A percentile compares a stretch with the other conserved stretches of the same genome.
These are phyloP conservation scores for Drosophila orosa DNA, from an alignment of 1,140 invertebrate genomes.

Conservation along the genomic window DNA sequence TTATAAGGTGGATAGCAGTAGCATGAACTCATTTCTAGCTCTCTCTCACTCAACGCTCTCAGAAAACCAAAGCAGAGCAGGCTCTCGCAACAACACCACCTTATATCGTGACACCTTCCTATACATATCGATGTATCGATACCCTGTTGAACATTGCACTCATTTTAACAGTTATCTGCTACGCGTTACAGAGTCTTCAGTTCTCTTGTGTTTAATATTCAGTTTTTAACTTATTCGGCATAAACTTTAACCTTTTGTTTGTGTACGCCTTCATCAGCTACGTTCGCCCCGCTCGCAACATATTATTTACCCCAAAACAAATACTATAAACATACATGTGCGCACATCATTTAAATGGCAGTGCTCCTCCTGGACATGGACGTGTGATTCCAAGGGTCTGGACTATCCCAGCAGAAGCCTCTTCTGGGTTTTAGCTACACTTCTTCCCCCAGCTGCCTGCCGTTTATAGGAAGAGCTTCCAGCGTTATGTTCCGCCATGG, in stretches of 20 bases:
- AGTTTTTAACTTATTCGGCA: not conserved
- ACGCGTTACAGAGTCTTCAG: not conserved
- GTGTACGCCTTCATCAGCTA: not conserved
- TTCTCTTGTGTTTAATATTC: slow-evolving; percentile 25
- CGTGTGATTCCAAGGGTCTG: slow-evolving; percentile 29
- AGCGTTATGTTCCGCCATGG: slow-evolving; percentile 1
- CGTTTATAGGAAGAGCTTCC: not conserved
- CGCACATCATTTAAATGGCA: slow-evolving; percentile 41
- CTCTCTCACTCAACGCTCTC: no score
- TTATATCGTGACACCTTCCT: not conserved
- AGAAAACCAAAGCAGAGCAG: not conserved
- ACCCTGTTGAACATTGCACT: not conserved
- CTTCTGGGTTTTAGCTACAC: not conserved
- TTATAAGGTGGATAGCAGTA: no score
- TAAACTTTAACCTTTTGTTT: not conserved
- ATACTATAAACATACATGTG: slow-evolving; percentile 3
- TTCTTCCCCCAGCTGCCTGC: not conserved
- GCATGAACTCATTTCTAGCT: no score
- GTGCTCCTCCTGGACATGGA: slow-evolving; percentile 7
- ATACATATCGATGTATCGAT: slow-evolving; percentile 17
- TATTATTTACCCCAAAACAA: not conserved
- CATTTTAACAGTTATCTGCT: slow-evolving; percentile 24
- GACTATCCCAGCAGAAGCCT: not conserved
- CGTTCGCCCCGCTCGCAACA: not conserved
- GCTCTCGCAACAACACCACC: not conserved